Conservation (phyloP, 2,113 vertebrate genomes). For the Corythoichthys haematopterus region DNA sequence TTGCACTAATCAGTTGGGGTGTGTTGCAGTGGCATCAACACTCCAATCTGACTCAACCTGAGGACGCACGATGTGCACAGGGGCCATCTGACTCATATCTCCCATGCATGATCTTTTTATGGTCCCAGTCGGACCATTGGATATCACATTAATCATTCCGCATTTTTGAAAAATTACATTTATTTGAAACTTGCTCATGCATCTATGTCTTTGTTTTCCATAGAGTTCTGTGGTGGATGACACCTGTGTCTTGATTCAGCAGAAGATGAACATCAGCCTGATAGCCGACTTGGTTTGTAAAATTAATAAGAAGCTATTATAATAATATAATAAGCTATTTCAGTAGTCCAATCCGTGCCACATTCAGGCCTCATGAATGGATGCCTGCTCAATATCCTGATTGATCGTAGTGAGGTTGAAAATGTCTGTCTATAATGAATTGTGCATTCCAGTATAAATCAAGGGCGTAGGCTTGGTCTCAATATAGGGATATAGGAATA, state of each 20-base stretch:
- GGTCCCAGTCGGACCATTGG: fast-evolving
- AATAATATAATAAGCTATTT: too few species aligned
- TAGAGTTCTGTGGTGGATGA: background rate
- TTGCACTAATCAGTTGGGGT: constrained; percentile 58
- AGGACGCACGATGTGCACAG: constrained; percentile 67
- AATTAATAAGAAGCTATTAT: constrained; percentile 27
- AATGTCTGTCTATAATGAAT: too few species aligned
- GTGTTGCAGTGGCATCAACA: constrained; percentile 53
- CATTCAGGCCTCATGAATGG: background rate
- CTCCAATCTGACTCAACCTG: constrained; percentile 46
- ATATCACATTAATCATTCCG: background rate
- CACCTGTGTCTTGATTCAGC: constrained; percentile 62
- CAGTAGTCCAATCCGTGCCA: too few species aligned
- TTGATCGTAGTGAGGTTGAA: too few species aligned
- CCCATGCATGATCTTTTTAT: background rate
- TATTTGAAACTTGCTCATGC: too few species aligned
- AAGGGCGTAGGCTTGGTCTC: too few species aligned
- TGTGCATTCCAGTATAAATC: too few species aligned
- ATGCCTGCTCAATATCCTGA: too few species aligned
- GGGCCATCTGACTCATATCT: constrained; percentile 69
- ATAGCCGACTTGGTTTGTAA: background rate
- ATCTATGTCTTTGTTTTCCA: background rate
- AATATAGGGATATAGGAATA: too few species aligned
- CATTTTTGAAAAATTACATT: background rate
- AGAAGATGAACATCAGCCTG: constrained; percentile 75